phyloP scores from a whole-genome alignment of 2,797 vertebrate genomes.

The Danio albolineatus region DNA sequence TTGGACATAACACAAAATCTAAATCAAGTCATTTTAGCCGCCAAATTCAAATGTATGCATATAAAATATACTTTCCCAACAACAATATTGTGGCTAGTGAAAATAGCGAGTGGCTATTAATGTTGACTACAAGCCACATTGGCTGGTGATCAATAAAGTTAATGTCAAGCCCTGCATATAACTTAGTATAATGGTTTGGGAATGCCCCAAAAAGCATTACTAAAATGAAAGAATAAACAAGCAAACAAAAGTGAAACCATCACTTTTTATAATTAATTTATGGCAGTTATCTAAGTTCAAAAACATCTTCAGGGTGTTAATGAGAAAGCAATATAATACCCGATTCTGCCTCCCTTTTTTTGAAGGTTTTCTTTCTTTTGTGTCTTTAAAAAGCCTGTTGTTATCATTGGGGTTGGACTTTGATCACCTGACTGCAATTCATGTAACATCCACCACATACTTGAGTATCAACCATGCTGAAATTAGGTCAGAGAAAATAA shows the following conservation, averaged over 20 bases:
- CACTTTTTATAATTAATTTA: neutral
- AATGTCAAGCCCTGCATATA: too few species aligned
- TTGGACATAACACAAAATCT: too few species aligned
- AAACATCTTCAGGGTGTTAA: neutral
- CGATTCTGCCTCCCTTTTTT: neutral
- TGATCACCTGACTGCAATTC: constrained; percentile 14
- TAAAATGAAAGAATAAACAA: neutral
- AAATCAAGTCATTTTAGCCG: too few species aligned
- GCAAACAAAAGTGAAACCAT: neutral
- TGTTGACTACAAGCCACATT: too few species aligned
- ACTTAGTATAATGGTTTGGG: neutral
- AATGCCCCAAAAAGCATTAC: neutral
- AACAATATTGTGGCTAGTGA: too few species aligned
- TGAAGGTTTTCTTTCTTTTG: too few species aligned
- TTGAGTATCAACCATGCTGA: neutral
- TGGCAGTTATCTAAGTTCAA: neutral
- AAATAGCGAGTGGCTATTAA: too few species aligned
- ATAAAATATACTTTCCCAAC: too few species aligned
- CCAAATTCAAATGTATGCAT: too few species aligned
- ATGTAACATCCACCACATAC: constrained; percentile 5
- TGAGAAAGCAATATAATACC: neutral
- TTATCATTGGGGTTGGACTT: neutral
- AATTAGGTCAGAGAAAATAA: neutral
- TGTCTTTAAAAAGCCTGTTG: neutral
- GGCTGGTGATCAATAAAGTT: too few species aligned